A percentile compares a stretch with the other conserved stretches of the same genome.
phyloP scores from a whole-genome alignment of 2,113 vertebrate species.

The Microtus ochrogaster region DNA sequence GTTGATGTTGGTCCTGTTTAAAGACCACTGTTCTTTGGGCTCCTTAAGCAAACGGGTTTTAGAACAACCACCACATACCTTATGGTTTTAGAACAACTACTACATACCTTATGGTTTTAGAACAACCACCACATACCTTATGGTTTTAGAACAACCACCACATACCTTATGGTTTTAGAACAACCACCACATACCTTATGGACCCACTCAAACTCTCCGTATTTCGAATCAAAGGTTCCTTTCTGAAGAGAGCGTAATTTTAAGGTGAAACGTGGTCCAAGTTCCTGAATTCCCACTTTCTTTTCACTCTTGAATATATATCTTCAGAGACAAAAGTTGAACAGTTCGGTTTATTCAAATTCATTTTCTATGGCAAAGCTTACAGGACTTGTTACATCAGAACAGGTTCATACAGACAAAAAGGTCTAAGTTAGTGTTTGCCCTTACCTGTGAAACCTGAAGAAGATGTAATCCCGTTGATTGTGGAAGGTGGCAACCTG shows the following conservation, averaged over 20 bases:
- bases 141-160: constrained; percentile 76
- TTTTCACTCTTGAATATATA: constrained; percentile 99
- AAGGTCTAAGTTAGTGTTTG: neutral
- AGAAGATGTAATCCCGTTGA: constrained; percentile 98
- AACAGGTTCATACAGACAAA: neutral
- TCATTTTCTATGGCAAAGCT: neutral
- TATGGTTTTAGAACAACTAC: too few relatives aligned
- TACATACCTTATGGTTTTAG: constrained; percentile 95
- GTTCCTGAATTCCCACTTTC: constrained; percentile 97
- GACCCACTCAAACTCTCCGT: constrained; percentile 98
- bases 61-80: constrained; percentile 87
- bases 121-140: constrained; percentile 93
- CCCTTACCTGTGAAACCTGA: constrained; percentile 96
- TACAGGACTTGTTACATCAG: constrained; percentile 8
- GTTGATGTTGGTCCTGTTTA: neutral
- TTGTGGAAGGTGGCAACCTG: constrained; percentile 99
- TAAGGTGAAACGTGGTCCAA: constrained; percentile 97
- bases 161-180: too few relatives aligned
- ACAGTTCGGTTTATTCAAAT: neutral
- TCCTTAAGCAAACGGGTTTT: constrained; percentile 31
- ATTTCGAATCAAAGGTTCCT: constrained; percentile 99
- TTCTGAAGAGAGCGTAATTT: constrained; percentile 98
- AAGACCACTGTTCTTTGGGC: neutral
- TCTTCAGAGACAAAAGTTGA: constrained; percentile 75
- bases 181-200: constrained; percentile 91